Evolutionary conservation across 2,888 invertebrate genomes (phyloP).

Genomic region (Phyto melanocephala): DNA sequence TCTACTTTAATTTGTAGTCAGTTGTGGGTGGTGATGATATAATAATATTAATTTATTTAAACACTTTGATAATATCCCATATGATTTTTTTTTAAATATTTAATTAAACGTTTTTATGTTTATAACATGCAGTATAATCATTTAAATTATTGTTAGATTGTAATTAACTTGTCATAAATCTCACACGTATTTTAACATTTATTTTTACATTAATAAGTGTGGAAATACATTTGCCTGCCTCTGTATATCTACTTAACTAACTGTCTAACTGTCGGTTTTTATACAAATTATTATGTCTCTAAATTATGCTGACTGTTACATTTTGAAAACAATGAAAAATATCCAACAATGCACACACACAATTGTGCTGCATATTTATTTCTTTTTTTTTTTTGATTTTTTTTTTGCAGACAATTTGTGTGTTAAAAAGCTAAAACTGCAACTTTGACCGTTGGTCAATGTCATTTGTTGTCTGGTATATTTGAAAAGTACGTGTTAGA

Average conservation of each 20-base stretch:
- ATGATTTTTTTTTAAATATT: no score
- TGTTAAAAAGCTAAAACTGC: slow-evolving; percentile 59
- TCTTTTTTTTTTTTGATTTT: neutral
- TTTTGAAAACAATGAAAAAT: neutral
- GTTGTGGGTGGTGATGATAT: no score
- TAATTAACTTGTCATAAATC: slow-evolving; percentile 65
- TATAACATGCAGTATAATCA: no score
- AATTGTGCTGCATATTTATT: slow-evolving; percentile 5
- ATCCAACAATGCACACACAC: neutral
- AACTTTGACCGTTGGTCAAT: slow-evolving; percentile 61
- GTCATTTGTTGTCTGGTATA: slow-evolving; percentile 53
- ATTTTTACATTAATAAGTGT: neutral
- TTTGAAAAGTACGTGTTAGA: neutral
- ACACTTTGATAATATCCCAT: no score
- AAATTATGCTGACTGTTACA: slow-evolving; percentile 57
- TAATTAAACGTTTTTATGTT: no score
- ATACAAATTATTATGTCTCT: slow-evolving; percentile 47
- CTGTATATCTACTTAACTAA: slow-evolving; percentile 3
- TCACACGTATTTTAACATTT: slow-evolving; percentile 53
- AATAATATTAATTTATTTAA: no score
- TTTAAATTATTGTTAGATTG: slow-evolving; percentile 50
- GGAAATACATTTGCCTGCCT: neutral
- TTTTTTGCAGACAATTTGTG: slow-evolving; percentile 4
- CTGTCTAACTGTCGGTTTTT: slow-evolving; percentile 22
- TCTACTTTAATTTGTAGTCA: no score